These are phyloP conservation scores for Seira ritae DNA, from an alignment of 2,888 invertebrate species.

Conservation along the genomic window DNA sequence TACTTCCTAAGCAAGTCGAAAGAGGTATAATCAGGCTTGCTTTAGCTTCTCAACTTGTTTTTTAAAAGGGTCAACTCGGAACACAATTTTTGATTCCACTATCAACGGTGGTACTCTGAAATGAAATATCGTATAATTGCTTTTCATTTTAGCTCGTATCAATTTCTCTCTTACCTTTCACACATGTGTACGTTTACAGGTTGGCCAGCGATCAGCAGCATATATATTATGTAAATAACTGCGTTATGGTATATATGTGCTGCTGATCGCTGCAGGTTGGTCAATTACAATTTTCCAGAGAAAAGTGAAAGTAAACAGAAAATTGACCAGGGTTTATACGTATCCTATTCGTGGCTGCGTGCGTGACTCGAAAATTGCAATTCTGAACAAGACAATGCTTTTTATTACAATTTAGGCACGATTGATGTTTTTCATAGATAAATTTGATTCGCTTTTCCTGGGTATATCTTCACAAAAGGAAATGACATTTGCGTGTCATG, in stretches of 20 bases:
- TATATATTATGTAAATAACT: too few species aligned
- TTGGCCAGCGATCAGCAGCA: too few species aligned
- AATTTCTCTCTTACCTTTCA: background rate
- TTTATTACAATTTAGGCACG: background rate
- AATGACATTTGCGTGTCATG: background rate
- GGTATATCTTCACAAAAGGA: too few species aligned
- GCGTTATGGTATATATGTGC: too few species aligned
- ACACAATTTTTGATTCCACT: background rate
- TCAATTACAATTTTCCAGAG: background rate
- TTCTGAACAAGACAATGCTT: background rate
- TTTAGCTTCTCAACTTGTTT: background rate
- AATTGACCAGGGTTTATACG: background rate
- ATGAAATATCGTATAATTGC: background rate
- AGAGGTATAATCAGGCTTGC: background rate
- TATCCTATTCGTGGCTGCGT: background rate
- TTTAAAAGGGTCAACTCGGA: background rate
- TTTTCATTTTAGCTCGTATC: background rate
- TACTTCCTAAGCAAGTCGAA: background rate
- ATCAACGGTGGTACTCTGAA: background rate
- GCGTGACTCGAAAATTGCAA: background rate
- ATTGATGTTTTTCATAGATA: background rate
- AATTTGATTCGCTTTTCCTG: background rate
- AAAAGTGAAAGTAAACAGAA: background rate
- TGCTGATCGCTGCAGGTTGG: too few species aligned
- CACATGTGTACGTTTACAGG: background rate